Percentiles rank a stretch among this genome's conserved stretches.
Evolutionary conservation across 2,113 vertebrate genomes (phyloP).

Genomic region (Sclerurus mexicanus): DNA sequence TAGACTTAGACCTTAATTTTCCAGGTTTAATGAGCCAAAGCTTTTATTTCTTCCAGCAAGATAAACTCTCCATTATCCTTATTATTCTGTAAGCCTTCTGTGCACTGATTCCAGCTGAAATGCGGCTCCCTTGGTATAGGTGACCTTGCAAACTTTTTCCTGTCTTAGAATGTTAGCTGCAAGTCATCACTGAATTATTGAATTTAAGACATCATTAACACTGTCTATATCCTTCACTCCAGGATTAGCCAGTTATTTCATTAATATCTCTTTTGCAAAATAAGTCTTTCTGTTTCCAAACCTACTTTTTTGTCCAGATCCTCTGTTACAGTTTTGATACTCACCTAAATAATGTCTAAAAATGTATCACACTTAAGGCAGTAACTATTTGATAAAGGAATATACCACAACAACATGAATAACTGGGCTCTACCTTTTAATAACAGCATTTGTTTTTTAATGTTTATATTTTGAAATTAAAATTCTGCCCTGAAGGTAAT

Average conservation of each 20-base stretch:
- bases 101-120: neutral
- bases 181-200: neutral
- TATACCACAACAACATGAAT: neutral
- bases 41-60: conserved; percentile 10
- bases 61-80: neutral
- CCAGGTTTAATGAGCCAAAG: conserved; percentile 1
- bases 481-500: neutral
- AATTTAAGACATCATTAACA: neutral
- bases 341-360: neutral
- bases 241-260: neutral
- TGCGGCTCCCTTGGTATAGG: neutral
- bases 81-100: neutral
- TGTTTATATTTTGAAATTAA: neutral
- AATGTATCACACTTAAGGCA: neutral
- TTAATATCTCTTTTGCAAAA: neutral
- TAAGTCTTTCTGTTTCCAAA: neutral
- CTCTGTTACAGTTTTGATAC: neutral
- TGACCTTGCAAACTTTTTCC: neutral
- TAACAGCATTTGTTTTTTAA: neutral
- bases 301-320: neutral
- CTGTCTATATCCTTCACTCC: neutral
- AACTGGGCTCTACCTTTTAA: neutral
- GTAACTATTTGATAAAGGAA: neutral
- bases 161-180: neutral
- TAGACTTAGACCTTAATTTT: neutral